Evolutionary conservation across 2,888 invertebrate species (phyloP), one percentile per base, ranked within the genome.

Genomic region (Heteropelma amictum): DNA sequence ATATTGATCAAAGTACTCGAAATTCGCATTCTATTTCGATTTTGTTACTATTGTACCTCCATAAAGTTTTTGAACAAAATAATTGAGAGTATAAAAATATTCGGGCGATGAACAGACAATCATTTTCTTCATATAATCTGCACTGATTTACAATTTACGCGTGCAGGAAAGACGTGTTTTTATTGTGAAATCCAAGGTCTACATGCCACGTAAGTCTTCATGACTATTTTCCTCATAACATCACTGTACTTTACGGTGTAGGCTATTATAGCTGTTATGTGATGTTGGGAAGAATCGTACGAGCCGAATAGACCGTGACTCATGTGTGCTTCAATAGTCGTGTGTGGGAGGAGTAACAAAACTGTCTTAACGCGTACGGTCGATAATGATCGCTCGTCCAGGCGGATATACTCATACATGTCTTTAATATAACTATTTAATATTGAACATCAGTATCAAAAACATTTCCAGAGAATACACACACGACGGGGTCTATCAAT

Each of bases 331-430:
- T 47, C 64, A 45, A 64, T 26, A 23, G 7, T 71, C 69, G n/a
- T n/a, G 60, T 38, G 74, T 74, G 74, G 74, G 74, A 58, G 60
- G 74, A 53, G 28, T 47, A 65, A 74, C 74, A 47, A 74, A 54
- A 60, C 69, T 70, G 60, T 23, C 51, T 53, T 47, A 69, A 74
- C 64, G 64, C 53, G n/a, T n/a, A 65, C 74, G 60, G 63, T 47
- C 69, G 69, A 74, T 74, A 64, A 70, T 53, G 17, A 47, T 74
- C 30, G 30, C 65, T 54, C 47, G 23, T 40, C 21, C 49, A 28
- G 42, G 38, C 51, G 38, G 14, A 40, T 61, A 47, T 33, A 17
- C n/a, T 10, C 19, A 28, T 53, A 10, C 33, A 54, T 7, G 21
- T n/a, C 12, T 54, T 1, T 21, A 23, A 38, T 19, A 19, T 7